These are phyloP conservation scores for Myrmophylax atrothorax DNA, from an alignment of 2,113 vertebrate genomes.

Conservation along the genomic window DNA sequence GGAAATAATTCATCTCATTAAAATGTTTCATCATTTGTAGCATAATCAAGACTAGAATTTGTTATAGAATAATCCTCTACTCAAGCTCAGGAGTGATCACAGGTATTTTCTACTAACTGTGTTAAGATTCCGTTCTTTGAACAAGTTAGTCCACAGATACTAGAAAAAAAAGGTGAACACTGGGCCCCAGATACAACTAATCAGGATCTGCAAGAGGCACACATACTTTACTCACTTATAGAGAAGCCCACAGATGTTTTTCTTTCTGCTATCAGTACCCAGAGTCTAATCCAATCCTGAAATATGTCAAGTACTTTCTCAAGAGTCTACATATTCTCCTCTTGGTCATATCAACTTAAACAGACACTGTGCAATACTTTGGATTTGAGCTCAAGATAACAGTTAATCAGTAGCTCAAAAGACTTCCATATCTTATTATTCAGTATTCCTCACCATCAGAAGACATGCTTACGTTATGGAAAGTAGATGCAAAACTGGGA, in stretches of 20 bases:
- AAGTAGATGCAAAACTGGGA: neutral
- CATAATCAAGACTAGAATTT: neutral
- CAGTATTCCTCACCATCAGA: neutral
- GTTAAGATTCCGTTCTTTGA: neutral
- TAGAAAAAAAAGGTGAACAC: neutral
- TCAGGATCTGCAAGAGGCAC: neutral
- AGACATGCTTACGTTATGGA: neutral
- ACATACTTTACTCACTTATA: neutral
- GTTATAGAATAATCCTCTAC: neutral
- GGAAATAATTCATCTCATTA: neutral
- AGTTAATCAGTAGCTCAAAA: neutral
- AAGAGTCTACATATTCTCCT: neutral
- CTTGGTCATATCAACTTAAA: neutral
- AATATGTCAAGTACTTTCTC: neutral
- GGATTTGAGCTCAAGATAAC: neutral
- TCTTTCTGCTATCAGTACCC: neutral
- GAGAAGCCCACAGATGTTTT: neutral
- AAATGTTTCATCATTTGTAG: neutral
- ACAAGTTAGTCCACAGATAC: neutral
- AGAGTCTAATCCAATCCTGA: neutral
- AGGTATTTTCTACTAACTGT: neutral
- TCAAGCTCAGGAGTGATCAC: neutral
- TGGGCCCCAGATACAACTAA: neutral
- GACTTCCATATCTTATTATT: neutral
- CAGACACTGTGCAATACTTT: neutral